Base-by-base conservation (phyloP, 2,113 vertebrate genomes). In the Uria lomvia region DNA sequence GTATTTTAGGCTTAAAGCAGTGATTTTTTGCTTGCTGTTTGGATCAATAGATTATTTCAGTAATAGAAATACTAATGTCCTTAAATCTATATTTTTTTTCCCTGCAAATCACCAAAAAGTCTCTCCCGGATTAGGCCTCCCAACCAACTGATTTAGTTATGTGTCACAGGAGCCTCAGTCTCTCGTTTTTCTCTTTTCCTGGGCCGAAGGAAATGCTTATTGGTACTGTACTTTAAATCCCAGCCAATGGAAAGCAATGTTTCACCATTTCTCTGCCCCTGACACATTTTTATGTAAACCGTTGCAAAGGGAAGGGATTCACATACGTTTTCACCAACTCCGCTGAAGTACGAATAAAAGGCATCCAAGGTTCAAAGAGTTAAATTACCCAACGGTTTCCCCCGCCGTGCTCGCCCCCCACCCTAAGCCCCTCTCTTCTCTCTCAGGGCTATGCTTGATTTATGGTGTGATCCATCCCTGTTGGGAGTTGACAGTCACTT, bases 401-500 rank as follows among this genome's bases (percentile, higher is more conserved):
- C 45, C 91, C 6, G 16, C 65, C 0, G 2, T 4, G 34, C 76
- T 77, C n/a, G 9, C 76, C 96, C 91, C 95, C 85, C 88, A 81
- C 75, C 82, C 90, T 40, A 26, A 66, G 73, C 91, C 79, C 92
- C 96, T 94, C 94, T 87, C 89, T 71, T 32, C 88, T 89, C 97
- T 96, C 92, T 92, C 97, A 52, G 92, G 93, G 92, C 97, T 94
- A 71, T 86, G 94, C 96, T 96, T 99, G 99, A 99, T 99, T 99
- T 98, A 99, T 98, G 96, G 98, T 97, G 97, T 97, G 97, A 98
- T 98, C 98, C 96, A 97, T 98, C 98, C 98, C 98, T 98, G 98
- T 97, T 97, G 98, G 98, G 98, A 98, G 97, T 98, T 99, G 99
- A 99, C 99, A 99, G 98, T 99, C 98, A 98, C 98, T 99, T 99